Base-by-base conservation (phyloP, 2,113 vertebrate genomes). In the Triplophysa tibetana region DNA sequence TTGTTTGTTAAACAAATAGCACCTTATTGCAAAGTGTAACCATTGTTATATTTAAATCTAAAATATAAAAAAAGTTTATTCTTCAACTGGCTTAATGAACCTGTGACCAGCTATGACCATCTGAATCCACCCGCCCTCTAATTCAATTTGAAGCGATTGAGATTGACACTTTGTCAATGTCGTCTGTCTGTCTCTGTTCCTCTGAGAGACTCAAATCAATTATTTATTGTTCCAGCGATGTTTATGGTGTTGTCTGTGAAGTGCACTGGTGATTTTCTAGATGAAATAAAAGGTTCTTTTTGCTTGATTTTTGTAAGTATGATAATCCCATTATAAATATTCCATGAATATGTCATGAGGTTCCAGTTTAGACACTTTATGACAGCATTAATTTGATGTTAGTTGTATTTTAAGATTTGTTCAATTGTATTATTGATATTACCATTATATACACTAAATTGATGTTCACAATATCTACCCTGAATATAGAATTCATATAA, bases 121-220 rank as follows among this genome's bases (percentile, higher is more conserved):
- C 11, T 45, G 17, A 70, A 54, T 56, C 26, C 45, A 70, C 79
- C 84, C 79, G 77, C 11, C 19, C 73, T 80, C 29, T 78, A 82
- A 74, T 74, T 68, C 21, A 43, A 33, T 54, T 45, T 50, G 43
- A 76, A 85, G 88, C 92, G 86, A 91, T 92, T 88, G 86, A 83
- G 84, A 88, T 80, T 87, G 89, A 87, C 89, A 90, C 86, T 56
- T 64, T 84, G 73, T 84, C 86, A 86, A 88, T 89, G 89, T 73
- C 84, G 87, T 88, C 85, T 88, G 90, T 91, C 90, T 63, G 83
- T 85, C 68, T 70, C 67, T 81, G 86, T 88, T 86, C 86, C 82
- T 90, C 77, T 80, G 89, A 70, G 83, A 75, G 86, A 85, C 78
- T 85, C 88, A 87, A 86, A 92, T 93, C 86, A 92, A 93, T 93